Percentiles rank a stretch among this genome's conserved stretches.
Evolutionary conservation across 1,140 invertebrate species (phyloP).

Genomic region (Lasioglossum albipes): DNA sequence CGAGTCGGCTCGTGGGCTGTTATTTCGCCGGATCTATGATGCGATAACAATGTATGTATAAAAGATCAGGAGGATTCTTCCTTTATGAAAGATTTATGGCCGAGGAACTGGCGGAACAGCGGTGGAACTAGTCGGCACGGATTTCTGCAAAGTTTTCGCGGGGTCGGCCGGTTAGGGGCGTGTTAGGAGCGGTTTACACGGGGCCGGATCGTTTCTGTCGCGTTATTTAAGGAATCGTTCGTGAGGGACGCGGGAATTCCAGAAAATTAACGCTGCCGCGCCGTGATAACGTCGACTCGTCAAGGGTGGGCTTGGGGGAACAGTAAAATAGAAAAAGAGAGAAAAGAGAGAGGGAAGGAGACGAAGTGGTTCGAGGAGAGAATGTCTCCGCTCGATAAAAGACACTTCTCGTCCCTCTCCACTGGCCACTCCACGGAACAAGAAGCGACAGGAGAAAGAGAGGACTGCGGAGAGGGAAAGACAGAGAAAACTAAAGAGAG

Average conservation of each 20-base stretch:
- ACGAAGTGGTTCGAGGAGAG: slow-evolving; percentile 14
- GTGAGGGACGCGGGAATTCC: not conserved
- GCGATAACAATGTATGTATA: no score
- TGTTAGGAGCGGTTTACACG: no score
- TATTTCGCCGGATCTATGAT: no score
- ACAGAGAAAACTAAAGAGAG: no score
- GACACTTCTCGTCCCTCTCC: slow-evolving; percentile 22
- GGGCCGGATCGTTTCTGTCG: no score
- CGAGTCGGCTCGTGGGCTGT: no score
- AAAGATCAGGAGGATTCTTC: no score
- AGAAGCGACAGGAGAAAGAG: not conserved
- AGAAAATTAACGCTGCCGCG: not conserved
- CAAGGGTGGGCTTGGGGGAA: not conserved
- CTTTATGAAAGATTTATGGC: not conserved
- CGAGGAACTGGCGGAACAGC: no score
- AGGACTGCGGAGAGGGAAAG: not conserved
- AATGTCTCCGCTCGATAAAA: slow-evolving; percentile 41
- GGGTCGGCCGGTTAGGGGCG: no score
- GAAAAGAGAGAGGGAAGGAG: not conserved
- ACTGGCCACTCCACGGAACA: not conserved
- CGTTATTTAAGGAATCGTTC: no score
- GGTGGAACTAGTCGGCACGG: no score
- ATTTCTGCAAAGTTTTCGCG: no score
- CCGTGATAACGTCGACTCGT: slow-evolving; percentile 12
- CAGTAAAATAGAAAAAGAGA: not conserved